Percentiles rank a stretch among this genome's conserved stretches.
Conservation (phyloP, 2,888 invertebrate genomes). For the Stenotaenia linearis region DNA sequence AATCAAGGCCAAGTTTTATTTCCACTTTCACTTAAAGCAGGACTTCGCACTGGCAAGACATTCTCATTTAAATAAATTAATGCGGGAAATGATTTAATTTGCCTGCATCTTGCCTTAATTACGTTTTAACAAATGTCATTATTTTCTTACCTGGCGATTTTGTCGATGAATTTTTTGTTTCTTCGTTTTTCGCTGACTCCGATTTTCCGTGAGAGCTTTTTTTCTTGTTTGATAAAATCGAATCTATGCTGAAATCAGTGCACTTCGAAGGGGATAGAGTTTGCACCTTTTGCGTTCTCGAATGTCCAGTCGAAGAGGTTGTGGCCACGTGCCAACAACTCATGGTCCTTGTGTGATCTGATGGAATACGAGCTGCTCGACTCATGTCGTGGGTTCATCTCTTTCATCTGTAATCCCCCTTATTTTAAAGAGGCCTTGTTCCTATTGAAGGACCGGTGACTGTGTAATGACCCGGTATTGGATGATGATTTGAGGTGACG, state of each 20-base stretch:
- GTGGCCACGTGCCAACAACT: constrained; percentile 9
- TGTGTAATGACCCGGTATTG: not conserved
- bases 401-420: not conserved
- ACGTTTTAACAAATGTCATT: not conserved
- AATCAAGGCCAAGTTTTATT: not conserved
- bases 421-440: not conserved
- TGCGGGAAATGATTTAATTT: not conserved
- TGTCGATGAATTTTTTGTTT: not conserved
- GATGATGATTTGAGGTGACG: not conserved
- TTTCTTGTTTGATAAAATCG: not conserved
- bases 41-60: not conserved
- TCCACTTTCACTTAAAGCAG: not conserved
- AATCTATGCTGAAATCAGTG: not conserved
- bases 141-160: not conserved
- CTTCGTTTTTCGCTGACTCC: not conserved
- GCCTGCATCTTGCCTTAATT: not conserved
- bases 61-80: not conserved
- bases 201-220: not conserved
- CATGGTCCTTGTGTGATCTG: not conserved
- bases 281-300: not conserved
- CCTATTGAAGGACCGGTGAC: not conserved
- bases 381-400: not conserved
- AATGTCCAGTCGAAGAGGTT: not conserved
- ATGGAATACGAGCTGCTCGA: not conserved
- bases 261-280: not conserved